Percentiles rank a stretch among this genome's conserved stretches.
phyloP scores from a whole-genome alignment of 1,140 invertebrate genomes.

The Acarapis woodi region DNA sequence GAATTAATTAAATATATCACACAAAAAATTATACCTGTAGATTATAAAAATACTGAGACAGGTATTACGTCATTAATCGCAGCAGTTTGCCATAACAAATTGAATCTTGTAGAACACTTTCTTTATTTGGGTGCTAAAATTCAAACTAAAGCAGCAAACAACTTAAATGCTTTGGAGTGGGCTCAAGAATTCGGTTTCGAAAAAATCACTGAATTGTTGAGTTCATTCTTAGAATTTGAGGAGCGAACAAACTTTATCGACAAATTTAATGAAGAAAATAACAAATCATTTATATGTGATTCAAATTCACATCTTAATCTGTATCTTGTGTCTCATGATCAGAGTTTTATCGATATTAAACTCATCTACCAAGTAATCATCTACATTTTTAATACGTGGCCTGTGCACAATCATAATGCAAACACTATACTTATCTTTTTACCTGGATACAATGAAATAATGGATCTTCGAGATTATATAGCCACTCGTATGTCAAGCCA shows the following conservation, averaged over 20 bases:
- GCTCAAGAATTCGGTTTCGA: conserved; percentile 28
- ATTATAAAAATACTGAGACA: conserved; percentile 30
- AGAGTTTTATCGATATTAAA: background rate
- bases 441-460: conserved; percentile 83
- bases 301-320: too few relatives aligned
- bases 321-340: background rate
- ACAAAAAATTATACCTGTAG: conserved; percentile 13
- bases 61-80: conserved; percentile 42
- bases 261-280: too few relatives aligned
- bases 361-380: background rate
- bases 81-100: conserved; percentile 32
- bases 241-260: too few relatives aligned
- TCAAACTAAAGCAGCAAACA: conserved; percentile 29
- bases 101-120: conserved; percentile 31
- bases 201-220: conserved; percentile 19
- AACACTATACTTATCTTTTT: conserved; percentile 81
- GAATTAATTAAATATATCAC: background rate
- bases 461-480: conserved; percentile 45
- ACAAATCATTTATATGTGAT: too few relatives aligned
- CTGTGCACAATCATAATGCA: too few relatives aligned
- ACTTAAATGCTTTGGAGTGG: conserved; percentile 40
- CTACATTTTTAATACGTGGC: too few relatives aligned
- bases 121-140: conserved; percentile 36
- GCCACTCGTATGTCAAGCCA: background rate
- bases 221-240: background rate